Conservation (phyloP, 2,888 invertebrate genomes). For the Ormyrus nitidulus region DNA sequence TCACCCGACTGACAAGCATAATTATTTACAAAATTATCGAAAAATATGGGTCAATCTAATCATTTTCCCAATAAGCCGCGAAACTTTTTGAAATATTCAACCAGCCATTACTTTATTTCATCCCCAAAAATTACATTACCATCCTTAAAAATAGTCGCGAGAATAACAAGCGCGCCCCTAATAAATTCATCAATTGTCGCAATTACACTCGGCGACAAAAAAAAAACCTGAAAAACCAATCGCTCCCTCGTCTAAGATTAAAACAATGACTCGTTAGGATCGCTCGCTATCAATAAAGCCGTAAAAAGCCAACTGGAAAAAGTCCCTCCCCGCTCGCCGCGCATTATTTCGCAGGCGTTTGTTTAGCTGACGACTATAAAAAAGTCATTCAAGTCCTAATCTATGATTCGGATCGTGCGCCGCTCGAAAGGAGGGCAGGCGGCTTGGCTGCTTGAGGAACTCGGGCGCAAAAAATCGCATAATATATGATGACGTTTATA, state of each 20-base stretch:
- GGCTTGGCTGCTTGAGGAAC: not conserved
- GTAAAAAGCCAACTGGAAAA: not conserved
- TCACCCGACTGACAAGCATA: too few relatives aligned
- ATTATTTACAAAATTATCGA: too few relatives aligned
- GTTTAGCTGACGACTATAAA: constrained; percentile 47
- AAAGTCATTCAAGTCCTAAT: constrained; percentile 46
- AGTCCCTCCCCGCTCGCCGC: too few relatives aligned
- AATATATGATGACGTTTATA: constrained; percentile 67
- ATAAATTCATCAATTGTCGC: constrained; percentile 24
- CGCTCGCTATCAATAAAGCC: constrained; percentile 4
- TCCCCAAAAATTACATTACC: too few relatives aligned
- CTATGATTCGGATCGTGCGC: constrained; percentile 47
- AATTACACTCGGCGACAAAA: not conserved
- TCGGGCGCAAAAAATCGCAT: constrained; percentile 46
- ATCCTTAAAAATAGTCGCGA: too few relatives aligned
- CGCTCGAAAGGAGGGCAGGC: constrained; percentile 42
- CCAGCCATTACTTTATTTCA: too few relatives aligned
- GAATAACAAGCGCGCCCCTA: not conserved
- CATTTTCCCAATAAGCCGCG: too few relatives aligned
- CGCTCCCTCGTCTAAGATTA: constrained; percentile 31
- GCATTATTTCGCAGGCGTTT: constrained; percentile 3
- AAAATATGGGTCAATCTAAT: too few relatives aligned
- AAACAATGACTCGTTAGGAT: constrained; percentile 49
- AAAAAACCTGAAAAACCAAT: constrained; percentile 5
- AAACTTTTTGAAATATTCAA: too few relatives aligned